Percentiles rank a stretch among this genome's conserved stretches.
These are phyloP conservation scores for Spodoptera littoralis DNA, from an alignment of 2,888 invertebrate genomes.

Conservation along the genomic window DNA sequence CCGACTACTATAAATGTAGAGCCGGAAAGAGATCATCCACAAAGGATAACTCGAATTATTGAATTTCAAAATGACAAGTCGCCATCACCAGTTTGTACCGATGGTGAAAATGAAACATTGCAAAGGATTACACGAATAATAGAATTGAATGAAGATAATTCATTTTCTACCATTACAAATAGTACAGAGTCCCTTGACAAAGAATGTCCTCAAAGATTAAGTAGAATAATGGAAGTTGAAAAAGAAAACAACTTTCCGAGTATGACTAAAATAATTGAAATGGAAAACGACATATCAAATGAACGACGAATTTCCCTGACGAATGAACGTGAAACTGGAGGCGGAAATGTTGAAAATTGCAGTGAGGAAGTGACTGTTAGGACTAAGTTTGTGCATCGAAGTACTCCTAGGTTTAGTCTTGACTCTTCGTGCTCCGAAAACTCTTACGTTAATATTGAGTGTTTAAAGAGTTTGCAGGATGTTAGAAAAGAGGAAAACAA, in stretches of 20 bases:
- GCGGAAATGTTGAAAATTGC: constrained; percentile 74
- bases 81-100: constrained; percentile 68
- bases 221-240: constrained; percentile 79
- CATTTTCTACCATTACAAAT: constrained; percentile 76
- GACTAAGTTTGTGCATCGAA: constrained; percentile 79
- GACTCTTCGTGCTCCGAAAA: constrained; percentile 89
- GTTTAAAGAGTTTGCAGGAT: constrained; percentile 87
- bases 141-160: constrained; percentile 81
- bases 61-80: constrained; percentile 79
- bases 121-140: constrained; percentile 83
- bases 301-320: constrained; percentile 85
- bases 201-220: constrained; percentile 76
- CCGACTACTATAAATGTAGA: constrained; percentile 69
- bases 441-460: constrained; percentile 88
- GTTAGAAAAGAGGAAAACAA: constrained; percentile 82
- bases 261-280: constrained; percentile 86
- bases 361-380: constrained; percentile 79
- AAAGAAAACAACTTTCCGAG: constrained; percentile 83
- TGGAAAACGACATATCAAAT: constrained; percentile 86
- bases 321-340: constrained; percentile 85
- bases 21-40: constrained; percentile 76
- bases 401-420: constrained; percentile 85
- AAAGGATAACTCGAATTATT: constrained; percentile 84
- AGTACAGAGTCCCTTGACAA: constrained; percentile 71
- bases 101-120: constrained; percentile 73